These are phyloP conservation scores for Aphrocallistes beatrix DNA, from an alignment of 37 sponge, comb jelly and placozoan genomes.

Conservation along the genomic window DNA sequence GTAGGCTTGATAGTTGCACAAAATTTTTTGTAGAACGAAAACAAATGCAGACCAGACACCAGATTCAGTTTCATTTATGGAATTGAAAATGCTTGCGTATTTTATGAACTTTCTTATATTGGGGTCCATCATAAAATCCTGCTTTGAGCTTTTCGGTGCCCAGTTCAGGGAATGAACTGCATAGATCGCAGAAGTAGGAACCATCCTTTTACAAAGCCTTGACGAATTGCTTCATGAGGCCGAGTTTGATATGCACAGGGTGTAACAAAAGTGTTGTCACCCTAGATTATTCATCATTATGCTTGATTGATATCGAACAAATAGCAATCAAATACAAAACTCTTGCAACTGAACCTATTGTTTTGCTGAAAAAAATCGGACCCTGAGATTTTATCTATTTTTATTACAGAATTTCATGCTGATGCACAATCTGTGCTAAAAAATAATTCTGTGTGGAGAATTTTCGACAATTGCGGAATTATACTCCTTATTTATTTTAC, in stretches of 20 bases:
- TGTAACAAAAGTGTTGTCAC: no score
- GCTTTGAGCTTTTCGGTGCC: no score
- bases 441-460: background rate
- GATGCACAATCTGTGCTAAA: background rate
- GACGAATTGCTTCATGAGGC: no score
- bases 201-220: no score
- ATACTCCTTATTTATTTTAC: background rate
- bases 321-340: no score
- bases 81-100: background rate
- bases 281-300: no score
- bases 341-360: background rate
- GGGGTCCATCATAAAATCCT: no score
- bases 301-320: no score
- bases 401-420: background rate
- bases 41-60: background rate
- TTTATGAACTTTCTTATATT: no score
- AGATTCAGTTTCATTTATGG: background rate
- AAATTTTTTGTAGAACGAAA: background rate
- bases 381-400: background rate
- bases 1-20: background rate
- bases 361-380: background rate
- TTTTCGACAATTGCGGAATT: background rate
- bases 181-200: no score
- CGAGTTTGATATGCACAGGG: no score
- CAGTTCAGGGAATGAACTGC: no score